Evolutionary conservation across 2,113 vertebrate genomes (phyloP), one percentile per base, ranked within the genome.

Genomic region (Platichthys flesus): DNA sequence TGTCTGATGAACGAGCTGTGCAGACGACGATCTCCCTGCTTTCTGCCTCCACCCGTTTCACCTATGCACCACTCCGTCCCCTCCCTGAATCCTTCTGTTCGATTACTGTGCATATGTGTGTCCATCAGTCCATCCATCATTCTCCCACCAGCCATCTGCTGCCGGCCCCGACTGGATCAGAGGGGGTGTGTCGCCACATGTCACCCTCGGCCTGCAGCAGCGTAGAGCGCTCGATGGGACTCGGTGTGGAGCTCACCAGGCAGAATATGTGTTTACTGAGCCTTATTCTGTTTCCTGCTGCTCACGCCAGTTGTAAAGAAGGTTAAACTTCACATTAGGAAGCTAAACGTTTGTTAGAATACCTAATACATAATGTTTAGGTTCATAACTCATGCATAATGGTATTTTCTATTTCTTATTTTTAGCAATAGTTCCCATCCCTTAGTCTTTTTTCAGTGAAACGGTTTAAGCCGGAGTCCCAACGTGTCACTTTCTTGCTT

Each of bases 111-210:
- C 51, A 40, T 18, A 51, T 73, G 67, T 80, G 68, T 40, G 56
- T 74, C 63, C 77, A 69, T 74, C 40, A 45, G 69, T 81, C 21
- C 88, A 89, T 92, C 75, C 78, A 86, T 90, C 86, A 90, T 68
- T 58, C 37, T 77, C 83, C 85, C 80, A 89, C 61, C 68, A 71
- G 54, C 91, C 91, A 90, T 85, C 89, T 91, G 88, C 73, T 75
- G 37, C 23, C 15, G 54, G 65, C 67, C 31, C 70, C 28, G 76
- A 23, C 78, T 65, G 79, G 87, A 81, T 81, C 82, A 76, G 79
- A 78, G 81, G 61, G 79, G 71, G 79, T 67, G 76, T 81, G 76
- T 37, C 5, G 68, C 87, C 89, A 89, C 87, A 90, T 89, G 90
- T 87, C 84, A 23, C 67, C 87, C 78, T 69, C 71, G 45, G 85